Base-by-base conservation (phyloP, 2,888 invertebrate species). In the Melinaea marsaeus region DNA sequence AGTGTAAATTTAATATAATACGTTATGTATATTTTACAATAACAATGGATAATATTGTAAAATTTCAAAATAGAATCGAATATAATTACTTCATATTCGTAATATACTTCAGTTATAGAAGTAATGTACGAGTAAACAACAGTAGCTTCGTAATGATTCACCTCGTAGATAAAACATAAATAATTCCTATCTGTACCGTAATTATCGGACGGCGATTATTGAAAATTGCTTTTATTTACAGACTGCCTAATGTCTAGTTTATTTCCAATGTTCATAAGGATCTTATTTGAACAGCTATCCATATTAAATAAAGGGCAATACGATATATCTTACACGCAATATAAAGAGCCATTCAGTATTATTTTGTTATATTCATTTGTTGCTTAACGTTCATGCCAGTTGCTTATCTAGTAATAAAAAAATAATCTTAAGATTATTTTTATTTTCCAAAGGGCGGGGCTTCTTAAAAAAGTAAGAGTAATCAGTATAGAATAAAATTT, bases 341-440 rank as follows among this genome's bases (percentile, higher is more conserved):
- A n/a, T 46, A 46, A 46, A 46, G n/a, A 46, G 46, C 46, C 46
- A n/a, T n/a, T 46, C 46, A 46, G n/a, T n/a, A 46, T n/a, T 46
- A n/a, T 46, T 46, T 22, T 22, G 22, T 22, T 22, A 22, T 22
- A 22, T 22, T 22, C 1, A 22, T 22, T 22, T 22, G 22, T 22
- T 1, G 22, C 22, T 22, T 22, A 22, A 22, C 22, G 0, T 22
- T 22, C 22, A 22, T 22, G 22, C 22, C 22, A 22, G 22, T 22
- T 22, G 22, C 22, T 22, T 22, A 22, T 22, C 22, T 22, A 22
- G 22, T 22, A 22, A 22, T 22, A 22, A 22, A 22, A 22, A 22
- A 22, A 22, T 22, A 22, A 22, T 22, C 22, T 22, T 22, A 22
- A 22, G 22, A 22, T 22, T 22, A 22, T 22, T 22, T 22, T 22